These are phyloP conservation scores for Porites lutea DNA, from an alignment of 64 coral and sea anemone species.

Conservation along the genomic window DNA sequence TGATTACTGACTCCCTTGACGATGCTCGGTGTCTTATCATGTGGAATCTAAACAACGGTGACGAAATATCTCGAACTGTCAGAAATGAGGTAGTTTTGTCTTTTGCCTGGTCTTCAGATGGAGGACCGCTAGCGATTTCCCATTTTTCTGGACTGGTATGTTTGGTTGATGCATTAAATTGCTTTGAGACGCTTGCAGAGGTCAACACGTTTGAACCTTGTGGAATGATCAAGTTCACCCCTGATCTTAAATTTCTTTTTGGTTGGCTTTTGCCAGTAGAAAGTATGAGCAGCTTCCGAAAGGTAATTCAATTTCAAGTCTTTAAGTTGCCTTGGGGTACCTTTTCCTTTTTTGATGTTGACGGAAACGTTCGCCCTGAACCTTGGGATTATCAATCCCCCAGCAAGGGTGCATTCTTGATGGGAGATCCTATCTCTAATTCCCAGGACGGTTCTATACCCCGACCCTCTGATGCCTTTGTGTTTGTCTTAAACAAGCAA, in stretches of 20 bases:
- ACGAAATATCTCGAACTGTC: background rate
- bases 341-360: background rate
- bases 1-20: background rate
- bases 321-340: background rate
- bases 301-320: no score
- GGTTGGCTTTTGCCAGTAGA: background rate
- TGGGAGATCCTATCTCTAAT: background rate
- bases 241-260: no score
- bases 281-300: no score
- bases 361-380: background rate
- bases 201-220: no score
- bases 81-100: background rate
- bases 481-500: no score
- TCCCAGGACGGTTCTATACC: no score
- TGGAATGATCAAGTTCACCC: no score
- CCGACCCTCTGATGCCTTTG: no score
- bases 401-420: background rate
- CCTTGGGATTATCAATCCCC: background rate
- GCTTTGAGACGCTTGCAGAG: background rate
- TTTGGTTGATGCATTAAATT: background rate
- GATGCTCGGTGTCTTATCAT: background rate
- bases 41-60: constrained; percentile 9
- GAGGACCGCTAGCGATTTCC: constrained; percentile 3
- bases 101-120: constrained; percentile 21
- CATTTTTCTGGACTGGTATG: background rate